Conservation (phyloP, 2,797 vertebrate species). For the Sus cebifrons region DNA sequence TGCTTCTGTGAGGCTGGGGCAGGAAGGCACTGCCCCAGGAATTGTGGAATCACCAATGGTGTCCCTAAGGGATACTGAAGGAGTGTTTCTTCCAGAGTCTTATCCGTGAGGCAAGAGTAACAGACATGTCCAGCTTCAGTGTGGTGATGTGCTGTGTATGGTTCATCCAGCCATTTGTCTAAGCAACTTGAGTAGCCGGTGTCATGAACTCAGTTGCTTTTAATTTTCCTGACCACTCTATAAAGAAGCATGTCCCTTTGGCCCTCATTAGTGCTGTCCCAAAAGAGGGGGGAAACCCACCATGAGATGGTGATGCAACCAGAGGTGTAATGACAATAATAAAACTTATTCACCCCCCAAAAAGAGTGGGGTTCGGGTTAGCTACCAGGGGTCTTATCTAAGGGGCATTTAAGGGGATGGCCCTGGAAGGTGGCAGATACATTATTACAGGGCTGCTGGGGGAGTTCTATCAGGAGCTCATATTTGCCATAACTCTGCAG, state of each 20-base stretch:
- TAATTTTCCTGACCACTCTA: neutral
- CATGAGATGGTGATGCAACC: neutral
- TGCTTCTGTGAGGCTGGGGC: neutral
- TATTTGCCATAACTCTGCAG: neutral
- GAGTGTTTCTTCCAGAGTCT: neutral
- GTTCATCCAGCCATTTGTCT: neutral
- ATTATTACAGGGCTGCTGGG: too few species aligned
- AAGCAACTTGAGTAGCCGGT: neutral
- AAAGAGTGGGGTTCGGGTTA: neutral
- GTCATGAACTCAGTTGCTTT: neutral
- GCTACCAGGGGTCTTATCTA: neutral
- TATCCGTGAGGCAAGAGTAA: neutral
- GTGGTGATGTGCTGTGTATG: fast-evolving
- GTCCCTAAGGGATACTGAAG: neutral
- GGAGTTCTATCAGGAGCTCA: neutral
- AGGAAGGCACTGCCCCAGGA: neutral
- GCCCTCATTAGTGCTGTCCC: neutral
- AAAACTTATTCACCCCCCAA: neutral
- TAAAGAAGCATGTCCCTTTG: neutral
- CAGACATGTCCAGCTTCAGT: neutral
- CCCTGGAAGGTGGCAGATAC: neutral
- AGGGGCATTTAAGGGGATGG: neutral
- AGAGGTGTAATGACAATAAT: neutral
- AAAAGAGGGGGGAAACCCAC: neutral
- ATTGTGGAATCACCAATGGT: neutral